Base-by-base conservation (phyloP, 2,113 vertebrate genomes). In the Gulo gulo region DNA sequence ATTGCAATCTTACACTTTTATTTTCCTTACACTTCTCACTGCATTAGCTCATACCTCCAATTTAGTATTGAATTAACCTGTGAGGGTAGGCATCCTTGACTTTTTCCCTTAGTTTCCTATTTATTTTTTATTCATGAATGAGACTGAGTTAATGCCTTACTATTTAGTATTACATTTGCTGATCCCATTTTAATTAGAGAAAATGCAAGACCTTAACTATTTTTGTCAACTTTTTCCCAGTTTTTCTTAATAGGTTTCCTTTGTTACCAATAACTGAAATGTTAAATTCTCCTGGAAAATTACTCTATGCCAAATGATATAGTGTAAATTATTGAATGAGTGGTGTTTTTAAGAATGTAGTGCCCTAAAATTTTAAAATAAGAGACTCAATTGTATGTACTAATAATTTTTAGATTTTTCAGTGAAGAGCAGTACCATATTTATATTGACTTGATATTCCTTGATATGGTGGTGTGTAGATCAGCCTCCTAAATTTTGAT, bases 151-250 rank as follows among this genome's bases (percentile, higher is more conserved):
- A 86, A 45, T 89, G 34, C 29, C 67, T 87, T 92, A 31, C 14
- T 76, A 24, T 78, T 97, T 88, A 81, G 73, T 82, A 63, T 39
- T 87, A 63, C 20, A 74, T 76, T 96, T 90, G 7, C 50, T 55
- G 52, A 55, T 87, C 57, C 78, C 16, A 71, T 76, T 97, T 88
- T 94, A 96, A 88, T 61, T 13, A 95, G 83, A 85, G 71, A 81
- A 92, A 91, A 15, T 16, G 2, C 2, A 94, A 76, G 10, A 29
- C 34, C 36, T 90, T 84, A 50, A 39, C 42, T 81, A 23, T 13
- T 88, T 95, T 82, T 95, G 47, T 80, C 92, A 65, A 24, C n/a
- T 65, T 83, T 24, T 7, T 1, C 20, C 39, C 9, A 18, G 0
- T 59, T 57, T 94, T 96, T 87, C 34, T 84, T 86, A 59, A 2